Evolutionary conservation across 2,113 vertebrate genomes (phyloP).

Genomic region (Ondatra zibethicus): DNA sequence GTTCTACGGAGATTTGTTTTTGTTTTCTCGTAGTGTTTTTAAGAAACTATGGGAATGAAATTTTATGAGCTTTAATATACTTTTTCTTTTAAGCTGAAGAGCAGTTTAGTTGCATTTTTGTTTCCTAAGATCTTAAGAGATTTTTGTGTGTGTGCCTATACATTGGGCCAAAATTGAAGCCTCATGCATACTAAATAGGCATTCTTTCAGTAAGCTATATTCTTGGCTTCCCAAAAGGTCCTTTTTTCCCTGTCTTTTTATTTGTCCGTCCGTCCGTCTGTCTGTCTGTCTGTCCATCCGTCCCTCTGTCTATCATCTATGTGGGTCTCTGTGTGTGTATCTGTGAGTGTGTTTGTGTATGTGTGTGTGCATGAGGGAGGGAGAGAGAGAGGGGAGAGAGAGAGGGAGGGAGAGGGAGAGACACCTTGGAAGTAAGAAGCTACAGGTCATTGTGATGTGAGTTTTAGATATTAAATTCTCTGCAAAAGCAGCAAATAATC

Average conservation of each 20-base stretch:
- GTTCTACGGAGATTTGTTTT: not conserved
- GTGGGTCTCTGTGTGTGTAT: not conserved
- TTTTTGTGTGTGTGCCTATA: not conserved
- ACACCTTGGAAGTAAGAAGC: not conserved
- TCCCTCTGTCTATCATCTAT: not conserved
- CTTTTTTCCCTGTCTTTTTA: not conserved
- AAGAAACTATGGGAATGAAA: not conserved
- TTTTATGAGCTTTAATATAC: not conserved
- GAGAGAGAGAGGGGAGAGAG: too few relatives aligned
- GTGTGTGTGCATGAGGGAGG: not conserved
- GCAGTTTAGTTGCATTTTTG: not conserved
- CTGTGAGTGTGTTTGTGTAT: not conserved
- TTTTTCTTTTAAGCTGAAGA: not conserved
- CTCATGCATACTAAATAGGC: not conserved
- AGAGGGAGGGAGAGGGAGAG: too few relatives aligned
- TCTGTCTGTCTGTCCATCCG: accelerated
- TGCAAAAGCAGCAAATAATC: not conserved
- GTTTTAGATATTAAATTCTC: not conserved
- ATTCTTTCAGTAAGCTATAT: not conserved
- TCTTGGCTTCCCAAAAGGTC: not conserved
- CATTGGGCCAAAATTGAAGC: not conserved
- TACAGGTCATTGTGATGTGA: not conserved
- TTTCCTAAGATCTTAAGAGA: not conserved
- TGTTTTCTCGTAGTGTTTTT: not conserved
- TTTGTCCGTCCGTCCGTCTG: not conserved